Evolutionary conservation across 2,888 invertebrate genomes (phyloP).

Genomic region (Brenthis hecate): DNA sequence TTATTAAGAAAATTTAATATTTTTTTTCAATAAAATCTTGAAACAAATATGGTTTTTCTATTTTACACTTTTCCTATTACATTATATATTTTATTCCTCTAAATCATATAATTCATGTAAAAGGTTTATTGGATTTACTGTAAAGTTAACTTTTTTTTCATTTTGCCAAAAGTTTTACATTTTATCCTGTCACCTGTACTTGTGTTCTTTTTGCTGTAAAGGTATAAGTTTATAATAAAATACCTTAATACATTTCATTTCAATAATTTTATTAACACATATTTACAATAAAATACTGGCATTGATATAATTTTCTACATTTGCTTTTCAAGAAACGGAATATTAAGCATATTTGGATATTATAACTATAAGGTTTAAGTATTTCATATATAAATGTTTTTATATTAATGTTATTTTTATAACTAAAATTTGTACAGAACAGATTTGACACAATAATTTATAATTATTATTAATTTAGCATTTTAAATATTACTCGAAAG

Average conservation of each 20-base stretch:
- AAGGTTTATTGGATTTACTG: too few relatives aligned
- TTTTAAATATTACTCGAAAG: background rate
- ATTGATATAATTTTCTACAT: slow-evolving; percentile 64
- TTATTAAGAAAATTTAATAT: slow-evolving; percentile 68
- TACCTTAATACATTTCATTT: slow-evolving; percentile 58
- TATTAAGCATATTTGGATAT: slow-evolving; percentile 39
- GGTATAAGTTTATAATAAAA: slow-evolving; percentile 50
- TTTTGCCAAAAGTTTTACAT: too few relatives aligned
- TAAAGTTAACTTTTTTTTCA: too few relatives aligned
- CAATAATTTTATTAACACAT: slow-evolving; percentile 75
- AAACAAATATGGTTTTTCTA: slow-evolving; percentile 29
- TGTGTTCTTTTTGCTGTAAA: background rate
- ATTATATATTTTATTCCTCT: too few relatives aligned
- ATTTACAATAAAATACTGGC: slow-evolving; percentile 82
- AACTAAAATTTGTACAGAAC: slow-evolving; percentile 45
- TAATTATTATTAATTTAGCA: slow-evolving; percentile 9
- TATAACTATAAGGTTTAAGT: slow-evolving; percentile 34
- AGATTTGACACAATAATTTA: slow-evolving; percentile 36
- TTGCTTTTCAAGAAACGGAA: slow-evolving; percentile 53
- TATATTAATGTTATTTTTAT: slow-evolving; percentile 38
- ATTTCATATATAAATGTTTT: slow-evolving; percentile 31
- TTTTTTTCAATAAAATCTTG: slow-evolving; percentile 77
- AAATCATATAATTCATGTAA: background rate
- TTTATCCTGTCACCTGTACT: too few relatives aligned
- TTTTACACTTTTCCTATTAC: background rate